Percentiles rank a stretch among this genome's conserved stretches.
Conservation (phyloP, 2,797 vertebrate genomes). For the Pseudocheirus occidentalis region DNA sequence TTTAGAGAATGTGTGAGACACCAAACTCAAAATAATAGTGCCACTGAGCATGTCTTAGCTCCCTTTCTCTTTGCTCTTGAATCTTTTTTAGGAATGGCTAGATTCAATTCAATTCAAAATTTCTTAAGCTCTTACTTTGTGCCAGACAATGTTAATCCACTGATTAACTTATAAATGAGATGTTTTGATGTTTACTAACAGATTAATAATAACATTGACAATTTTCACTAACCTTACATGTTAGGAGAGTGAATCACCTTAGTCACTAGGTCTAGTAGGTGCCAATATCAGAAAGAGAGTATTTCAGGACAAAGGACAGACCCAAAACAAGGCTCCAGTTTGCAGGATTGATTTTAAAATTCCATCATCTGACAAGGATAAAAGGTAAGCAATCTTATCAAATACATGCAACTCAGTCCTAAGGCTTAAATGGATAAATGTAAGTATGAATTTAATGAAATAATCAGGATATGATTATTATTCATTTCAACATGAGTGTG, state of each 20-base stretch:
- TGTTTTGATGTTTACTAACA: constrained; percentile 6
- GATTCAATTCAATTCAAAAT: neutral
- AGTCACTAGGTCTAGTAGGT: neutral
- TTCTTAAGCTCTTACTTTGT: neutral
- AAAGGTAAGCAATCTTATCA: neutral
- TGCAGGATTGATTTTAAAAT: neutral
- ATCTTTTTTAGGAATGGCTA: neutral
- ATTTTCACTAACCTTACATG: constrained; percentile 15
- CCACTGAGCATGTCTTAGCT: neutral
- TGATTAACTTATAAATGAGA: neutral
- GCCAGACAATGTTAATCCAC: neutral
- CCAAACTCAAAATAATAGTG: constrained; percentile 3
- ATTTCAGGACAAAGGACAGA: constrained; percentile 62
- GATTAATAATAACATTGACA: constrained; percentile 9
- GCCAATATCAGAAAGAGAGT: neutral
- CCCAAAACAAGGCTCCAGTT: fast-evolving
- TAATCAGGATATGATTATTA: constrained; percentile 72
- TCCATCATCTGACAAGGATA: neutral
- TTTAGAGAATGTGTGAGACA: constrained; percentile 6
- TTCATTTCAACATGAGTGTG: constrained; percentile 73
- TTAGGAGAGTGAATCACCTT: constrained; percentile 3
- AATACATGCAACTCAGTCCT: constrained; percentile 25
- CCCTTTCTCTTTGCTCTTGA: neutral
- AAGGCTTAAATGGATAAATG: constrained; percentile 63
- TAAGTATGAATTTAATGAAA: constrained; percentile 70